These are phyloP conservation scores for Petrocephalus sullivani DNA, from an alignment of 2,797 vertebrate genomes.

Conservation along the genomic window DNA sequence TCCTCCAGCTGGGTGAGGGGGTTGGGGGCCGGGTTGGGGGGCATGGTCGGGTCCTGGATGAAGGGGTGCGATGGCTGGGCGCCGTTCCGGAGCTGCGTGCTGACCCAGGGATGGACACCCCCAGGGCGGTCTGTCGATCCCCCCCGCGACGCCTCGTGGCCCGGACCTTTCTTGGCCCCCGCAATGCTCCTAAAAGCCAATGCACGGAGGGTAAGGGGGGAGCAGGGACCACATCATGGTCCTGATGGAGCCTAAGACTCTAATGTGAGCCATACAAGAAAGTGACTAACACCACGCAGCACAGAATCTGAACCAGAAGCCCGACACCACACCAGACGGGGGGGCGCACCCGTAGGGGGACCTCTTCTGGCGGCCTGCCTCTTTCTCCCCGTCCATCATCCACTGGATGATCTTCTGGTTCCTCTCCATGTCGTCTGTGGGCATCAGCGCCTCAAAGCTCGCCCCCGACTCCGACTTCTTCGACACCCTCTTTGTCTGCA, in stretches of 20 bases:
- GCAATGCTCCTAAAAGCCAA: conserved; percentile 60
- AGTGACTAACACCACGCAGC: background rate
- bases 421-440: conserved; percentile 77
- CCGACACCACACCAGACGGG: background rate
- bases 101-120: conserved; percentile 83
- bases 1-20: conserved; percentile 89
- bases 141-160: conserved; percentile 68
- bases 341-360: conserved; percentile 70
- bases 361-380: conserved; percentile 78
- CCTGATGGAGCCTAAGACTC: background rate
- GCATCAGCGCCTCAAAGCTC: conserved; percentile 68
- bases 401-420: conserved; percentile 95
- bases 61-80: conserved; percentile 92
- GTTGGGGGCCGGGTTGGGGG: conserved; percentile 89
- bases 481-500: conserved; percentile 69
- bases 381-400: conserved; percentile 92
- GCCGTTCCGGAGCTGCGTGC: conserved; percentile 80
- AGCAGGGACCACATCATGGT: background rate
- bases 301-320: background rate
- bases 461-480: conserved; percentile 78
- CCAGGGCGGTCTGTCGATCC: conserved; percentile 79
- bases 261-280: background rate
- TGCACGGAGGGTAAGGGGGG: background rate
- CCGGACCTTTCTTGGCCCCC: conserved; percentile 70
- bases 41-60: conserved; percentile 95